Evolutionary conservation across 2,113 vertebrate species (phyloP).

Genomic region (Tenebrosternarchus preto): DNA sequence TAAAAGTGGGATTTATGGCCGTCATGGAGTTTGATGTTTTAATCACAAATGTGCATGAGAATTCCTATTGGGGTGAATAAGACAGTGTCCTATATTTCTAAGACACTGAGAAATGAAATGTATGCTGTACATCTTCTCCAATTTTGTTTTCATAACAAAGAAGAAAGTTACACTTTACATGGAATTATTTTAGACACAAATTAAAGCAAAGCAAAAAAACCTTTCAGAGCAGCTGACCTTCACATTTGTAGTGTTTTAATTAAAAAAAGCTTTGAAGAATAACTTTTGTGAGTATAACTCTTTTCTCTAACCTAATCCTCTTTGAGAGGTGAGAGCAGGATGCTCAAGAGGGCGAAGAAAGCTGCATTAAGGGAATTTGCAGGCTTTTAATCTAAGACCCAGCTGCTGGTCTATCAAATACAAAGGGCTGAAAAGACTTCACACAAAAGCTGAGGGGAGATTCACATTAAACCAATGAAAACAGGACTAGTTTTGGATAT

Average conservation of each 20-base stretch:
- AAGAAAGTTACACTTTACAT: no score
- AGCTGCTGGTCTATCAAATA: not conserved
- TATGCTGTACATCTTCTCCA: not conserved
- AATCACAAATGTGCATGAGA: no score
- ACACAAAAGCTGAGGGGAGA: not conserved
- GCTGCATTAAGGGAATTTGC: slow-evolving; percentile 12
- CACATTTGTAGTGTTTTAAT: not conserved
- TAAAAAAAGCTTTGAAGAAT: slow-evolving; percentile 18
- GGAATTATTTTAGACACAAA: no score
- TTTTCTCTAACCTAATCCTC: slow-evolving; percentile 6
- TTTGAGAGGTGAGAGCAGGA: slow-evolving; percentile 15
- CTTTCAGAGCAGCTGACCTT: slow-evolving; percentile 9
- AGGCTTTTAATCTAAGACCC: slow-evolving; percentile 14
- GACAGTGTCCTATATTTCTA: no score
- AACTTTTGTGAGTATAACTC: slow-evolving; percentile 8
- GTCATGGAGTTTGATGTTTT: no score
- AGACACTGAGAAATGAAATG: not conserved
- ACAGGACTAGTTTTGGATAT: not conserved
- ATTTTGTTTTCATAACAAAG: not conserved
- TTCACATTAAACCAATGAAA: not conserved
- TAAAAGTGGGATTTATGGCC: no score
- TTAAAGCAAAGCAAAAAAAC: not conserved
- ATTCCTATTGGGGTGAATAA: no score
- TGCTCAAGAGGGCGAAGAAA: not conserved
- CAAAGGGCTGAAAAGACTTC: slow-evolving; percentile 12